Conservation (phyloP, 2,888 invertebrate species). For the Cactoblastis cactorum region DNA sequence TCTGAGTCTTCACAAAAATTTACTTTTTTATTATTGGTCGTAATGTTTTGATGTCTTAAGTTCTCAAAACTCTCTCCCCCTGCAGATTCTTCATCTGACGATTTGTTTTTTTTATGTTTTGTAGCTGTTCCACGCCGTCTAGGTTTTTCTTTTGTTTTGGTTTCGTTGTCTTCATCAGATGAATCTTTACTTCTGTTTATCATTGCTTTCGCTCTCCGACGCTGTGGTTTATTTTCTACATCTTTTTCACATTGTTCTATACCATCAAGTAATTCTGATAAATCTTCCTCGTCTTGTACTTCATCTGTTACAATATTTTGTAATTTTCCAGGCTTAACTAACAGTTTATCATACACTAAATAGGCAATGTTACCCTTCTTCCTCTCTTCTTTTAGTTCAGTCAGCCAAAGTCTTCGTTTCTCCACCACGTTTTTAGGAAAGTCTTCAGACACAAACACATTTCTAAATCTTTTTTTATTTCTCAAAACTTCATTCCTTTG, state of each 20-base stretch:
- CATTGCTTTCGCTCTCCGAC: not conserved
- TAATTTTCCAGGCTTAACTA: not conserved
- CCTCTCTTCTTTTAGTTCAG: constrained; percentile 6
- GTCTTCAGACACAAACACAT: constrained; percentile 5
- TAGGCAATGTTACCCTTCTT: constrained; percentile 10
- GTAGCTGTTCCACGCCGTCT: not conserved
- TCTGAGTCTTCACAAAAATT: not conserved
- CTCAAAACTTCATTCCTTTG: constrained; percentile 9
- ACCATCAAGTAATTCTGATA: not conserved
- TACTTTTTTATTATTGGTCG: not conserved
- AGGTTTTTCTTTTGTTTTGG: not conserved
- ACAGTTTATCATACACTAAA: constrained; percentile 10
- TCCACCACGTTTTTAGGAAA: constrained; percentile 9
- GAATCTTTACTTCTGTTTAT: not conserved
- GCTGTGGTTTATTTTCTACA: not conserved
- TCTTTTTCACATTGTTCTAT: not conserved
- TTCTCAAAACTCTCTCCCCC: not conserved
- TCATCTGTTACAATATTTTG: not conserved
- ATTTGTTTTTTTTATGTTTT: not conserved
- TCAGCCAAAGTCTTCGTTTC: not conserved
- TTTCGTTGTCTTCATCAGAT: not conserved
- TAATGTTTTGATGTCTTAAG: not conserved
- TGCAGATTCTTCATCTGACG: not conserved
- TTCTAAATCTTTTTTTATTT: constrained; percentile 10
- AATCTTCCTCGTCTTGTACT: not conserved